These are phyloP conservation scores for Dusona sp. DNA, from an alignment of 2,888 invertebrate species.

Conservation along the genomic window DNA sequence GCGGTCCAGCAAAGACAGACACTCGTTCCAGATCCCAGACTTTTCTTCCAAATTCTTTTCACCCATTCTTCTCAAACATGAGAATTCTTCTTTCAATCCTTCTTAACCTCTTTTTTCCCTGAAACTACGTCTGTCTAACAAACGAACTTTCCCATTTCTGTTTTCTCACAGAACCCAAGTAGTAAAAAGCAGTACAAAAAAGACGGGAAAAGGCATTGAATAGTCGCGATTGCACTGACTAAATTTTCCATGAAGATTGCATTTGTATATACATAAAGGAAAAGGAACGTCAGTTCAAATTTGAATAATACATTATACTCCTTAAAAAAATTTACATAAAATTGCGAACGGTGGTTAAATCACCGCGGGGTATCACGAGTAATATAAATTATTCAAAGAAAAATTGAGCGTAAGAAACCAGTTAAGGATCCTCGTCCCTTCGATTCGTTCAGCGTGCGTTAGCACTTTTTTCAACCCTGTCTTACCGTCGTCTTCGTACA, in stretches of 20 bases:
- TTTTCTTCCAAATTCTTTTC: conserved; percentile 39
- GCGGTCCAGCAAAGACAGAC: conserved; percentile 31
- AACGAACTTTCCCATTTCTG: neutral
- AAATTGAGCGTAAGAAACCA: conserved; percentile 39
- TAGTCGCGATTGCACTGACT: neutral
- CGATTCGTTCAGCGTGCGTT: conserved; percentile 66
- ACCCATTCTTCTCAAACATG: conserved; percentile 30
- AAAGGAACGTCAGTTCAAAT: conserved; percentile 49
- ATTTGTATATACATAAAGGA: neutral
- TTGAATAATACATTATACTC: conserved; percentile 62
- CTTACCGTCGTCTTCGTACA: conserved; percentile 40
- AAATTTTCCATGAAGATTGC: neutral
- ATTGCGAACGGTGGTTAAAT: conserved; percentile 48
- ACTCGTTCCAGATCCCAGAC: conserved; percentile 17
- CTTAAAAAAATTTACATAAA: conserved; percentile 47
- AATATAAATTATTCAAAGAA: conserved; percentile 61
- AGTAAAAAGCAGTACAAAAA: neutral
- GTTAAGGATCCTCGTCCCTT: conserved; percentile 61
- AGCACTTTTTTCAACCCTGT: conserved; percentile 57
- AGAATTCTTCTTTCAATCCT: conserved; percentile 27
- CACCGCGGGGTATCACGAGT: conserved; percentile 48
- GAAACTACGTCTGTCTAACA: neutral
- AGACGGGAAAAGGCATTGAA: neutral
- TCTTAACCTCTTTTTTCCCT: conserved; percentile 15
- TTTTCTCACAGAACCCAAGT: neutral